Conservation (phyloP, 2,888 invertebrate species). For the Epinotia brunnichana region DNA sequence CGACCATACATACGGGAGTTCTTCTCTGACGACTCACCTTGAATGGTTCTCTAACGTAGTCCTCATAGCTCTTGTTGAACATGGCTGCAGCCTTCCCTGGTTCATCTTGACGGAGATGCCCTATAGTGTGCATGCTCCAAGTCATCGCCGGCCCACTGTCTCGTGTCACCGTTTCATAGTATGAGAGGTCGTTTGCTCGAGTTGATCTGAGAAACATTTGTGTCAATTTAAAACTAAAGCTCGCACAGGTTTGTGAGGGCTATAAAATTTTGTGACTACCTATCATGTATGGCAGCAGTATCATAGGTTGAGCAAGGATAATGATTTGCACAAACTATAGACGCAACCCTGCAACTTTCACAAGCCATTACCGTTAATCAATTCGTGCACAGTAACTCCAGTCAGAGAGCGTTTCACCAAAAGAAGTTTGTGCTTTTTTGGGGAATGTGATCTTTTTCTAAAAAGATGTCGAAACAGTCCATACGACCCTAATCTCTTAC, state of each 20-base stretch:
- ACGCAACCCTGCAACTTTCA: no score
- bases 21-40: conserved; percentile 67
- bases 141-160: conserved; percentile 85
- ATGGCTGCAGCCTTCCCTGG: conserved; percentile 68
- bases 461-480: no score
- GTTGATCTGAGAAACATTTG: conserved; percentile 64
- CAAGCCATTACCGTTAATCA: no score
- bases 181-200: conserved; percentile 79
- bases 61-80: conserved; percentile 80
- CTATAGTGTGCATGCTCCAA: conserved; percentile 85
- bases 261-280: no score
- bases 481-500: conserved; percentile 56
- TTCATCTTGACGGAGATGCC: conserved; percentile 76
- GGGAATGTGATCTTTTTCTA: no score
- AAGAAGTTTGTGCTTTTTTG: no score
- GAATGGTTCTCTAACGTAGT: conserved; percentile 84
- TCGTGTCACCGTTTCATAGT: conserved; percentile 83
- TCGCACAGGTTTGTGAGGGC: no score
- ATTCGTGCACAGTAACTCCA: no score
- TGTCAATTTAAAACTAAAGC: background rate
- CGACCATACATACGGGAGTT: background rate
- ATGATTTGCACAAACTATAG: no score
- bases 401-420: no score
- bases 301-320: no score
- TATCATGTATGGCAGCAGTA: no score